A percentile compares a stretch with the other conserved stretches of the same genome.
These are phyloP conservation scores for Hyposoter dolosus DNA, from an alignment of 2,888 invertebrate genomes.

Conservation along the genomic window DNA sequence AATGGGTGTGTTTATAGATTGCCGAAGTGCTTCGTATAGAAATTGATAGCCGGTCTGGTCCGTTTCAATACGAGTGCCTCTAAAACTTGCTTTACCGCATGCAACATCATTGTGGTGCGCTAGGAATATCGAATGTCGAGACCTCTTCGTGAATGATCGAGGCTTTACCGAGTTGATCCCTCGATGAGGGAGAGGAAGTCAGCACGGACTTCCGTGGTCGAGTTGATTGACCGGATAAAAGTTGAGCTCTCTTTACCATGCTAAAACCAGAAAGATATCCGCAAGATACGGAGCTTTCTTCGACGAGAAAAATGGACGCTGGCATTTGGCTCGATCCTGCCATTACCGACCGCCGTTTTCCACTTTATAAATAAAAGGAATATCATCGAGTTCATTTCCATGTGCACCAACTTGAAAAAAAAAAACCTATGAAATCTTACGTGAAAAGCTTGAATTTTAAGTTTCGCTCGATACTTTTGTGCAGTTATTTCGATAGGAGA, in stretches of 20 bases:
- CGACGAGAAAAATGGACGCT: neutral
- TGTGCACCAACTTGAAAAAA: neutral
- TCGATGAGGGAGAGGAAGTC: conserved; percentile 9
- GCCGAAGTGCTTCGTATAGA: neutral
- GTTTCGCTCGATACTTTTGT: neutral
- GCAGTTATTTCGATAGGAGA: neutral
- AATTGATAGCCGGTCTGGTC: neutral
- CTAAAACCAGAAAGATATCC: conserved; percentile 18
- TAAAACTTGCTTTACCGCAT: conserved; percentile 14
- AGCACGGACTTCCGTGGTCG: conserved; percentile 22
- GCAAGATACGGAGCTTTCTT: neutral
- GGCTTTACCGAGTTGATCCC: neutral
- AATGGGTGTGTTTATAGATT: neutral
- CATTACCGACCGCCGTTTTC: neutral
- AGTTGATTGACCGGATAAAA: conserved; percentile 44
- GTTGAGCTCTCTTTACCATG: conserved; percentile 37
- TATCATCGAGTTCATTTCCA: neutral
- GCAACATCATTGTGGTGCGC: neutral
- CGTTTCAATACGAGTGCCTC: neutral
- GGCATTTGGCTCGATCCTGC: neutral
- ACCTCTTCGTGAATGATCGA: neutral
- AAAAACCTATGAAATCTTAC: neutral
- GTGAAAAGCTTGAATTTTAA: neutral
- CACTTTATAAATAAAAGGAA: neutral
- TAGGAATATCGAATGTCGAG: neutral